Conservation (phyloP, 2,888 invertebrate genomes). For the Amphipoea oculea region DNA sequence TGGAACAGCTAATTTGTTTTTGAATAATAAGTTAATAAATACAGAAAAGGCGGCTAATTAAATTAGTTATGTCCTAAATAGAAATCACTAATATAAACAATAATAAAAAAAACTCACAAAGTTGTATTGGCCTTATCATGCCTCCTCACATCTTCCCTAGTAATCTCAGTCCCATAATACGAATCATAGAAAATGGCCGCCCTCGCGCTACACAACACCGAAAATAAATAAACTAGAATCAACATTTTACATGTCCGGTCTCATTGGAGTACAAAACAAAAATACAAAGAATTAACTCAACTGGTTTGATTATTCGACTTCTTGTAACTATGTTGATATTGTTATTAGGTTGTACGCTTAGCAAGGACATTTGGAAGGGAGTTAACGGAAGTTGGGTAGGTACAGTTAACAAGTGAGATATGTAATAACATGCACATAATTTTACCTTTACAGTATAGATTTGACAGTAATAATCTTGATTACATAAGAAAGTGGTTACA, state of each 20-base stretch:
- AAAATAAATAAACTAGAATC: conserved; percentile 56
- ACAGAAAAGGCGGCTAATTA: too few species aligned
- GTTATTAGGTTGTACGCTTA: conserved; percentile 2
- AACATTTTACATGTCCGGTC: conserved; percentile 63
- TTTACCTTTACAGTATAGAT: neutral
- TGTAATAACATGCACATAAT: neutral
- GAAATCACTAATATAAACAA: neutral
- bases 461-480: neutral
- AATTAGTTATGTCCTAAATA: neutral
- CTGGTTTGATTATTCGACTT: conserved; percentile 35
- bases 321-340: conserved; percentile 21
- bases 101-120: conserved; percentile 73
- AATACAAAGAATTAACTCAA: conserved; percentile 26
- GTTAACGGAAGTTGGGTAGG: conserved; percentile 15
- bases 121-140: conserved; percentile 76
- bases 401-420: conserved; percentile 19
- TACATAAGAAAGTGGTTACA: neutral
- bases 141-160: conserved; percentile 70
- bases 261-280: conserved; percentile 17
- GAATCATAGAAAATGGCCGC: conserved; percentile 73
- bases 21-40: too few species aligned
- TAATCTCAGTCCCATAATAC: conserved; percentile 72
- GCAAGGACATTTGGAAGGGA: conserved; percentile 46
- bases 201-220: conserved; percentile 56
- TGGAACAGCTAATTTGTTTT: too few species aligned